Base-by-base conservation (phyloP, 2,113 vertebrate genomes). In the Mandrillus leucophaeus region DNA sequence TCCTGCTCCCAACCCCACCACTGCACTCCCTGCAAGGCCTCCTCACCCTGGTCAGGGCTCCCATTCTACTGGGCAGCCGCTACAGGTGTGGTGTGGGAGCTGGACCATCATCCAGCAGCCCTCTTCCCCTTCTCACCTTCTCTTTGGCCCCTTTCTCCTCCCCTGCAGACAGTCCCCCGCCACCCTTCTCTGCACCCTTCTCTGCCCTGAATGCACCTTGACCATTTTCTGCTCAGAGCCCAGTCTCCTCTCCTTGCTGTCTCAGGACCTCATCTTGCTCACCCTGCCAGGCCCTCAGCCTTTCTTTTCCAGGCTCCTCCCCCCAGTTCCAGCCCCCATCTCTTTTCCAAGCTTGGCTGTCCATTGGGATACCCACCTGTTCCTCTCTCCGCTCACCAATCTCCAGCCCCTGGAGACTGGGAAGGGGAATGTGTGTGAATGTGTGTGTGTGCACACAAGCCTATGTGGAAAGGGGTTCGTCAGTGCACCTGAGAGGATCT, bases 361-460 rank as follows among this genome's bases (percentile, higher is more conserved):
- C 81, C 91, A 84, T 64, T 88, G 84, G 96, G 88, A 96, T 23
- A 27, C n/a, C 40, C 73, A 86, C 80, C 95, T 81, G 81, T 64
- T 59, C 76, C 80, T 93, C 52, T 73, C 96, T 95, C 35, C 23
- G 14, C 66, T 68, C 78, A 50, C 48, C 61, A 43, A 55, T 38
- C 81, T 38, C 78, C 70, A 64, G 80, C 18, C 61, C 88, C 78
- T 52, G 79, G 32, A 40, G 52, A 78, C 12, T 3, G 35, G 59
- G 23, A 79, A 59, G n/a, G 48, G 61, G 64, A 8, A 27, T 3
- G 11, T 18, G n/a, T n/a, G 8, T 5, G 20, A 20, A 13, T 64
- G 61, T 64, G 61, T 14, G 59, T 2, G 14, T 20, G 30, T 35
- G 3, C n/a, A 27, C 2, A 1, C 18, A 57, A 35, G 18, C 6